A percentile compares a stretch with the other conserved stretches of the same genome.
These are phyloP conservation scores for Malacoraja senta DNA, from an alignment of 2,797 vertebrate genomes.

Conservation along the genomic window DNA sequence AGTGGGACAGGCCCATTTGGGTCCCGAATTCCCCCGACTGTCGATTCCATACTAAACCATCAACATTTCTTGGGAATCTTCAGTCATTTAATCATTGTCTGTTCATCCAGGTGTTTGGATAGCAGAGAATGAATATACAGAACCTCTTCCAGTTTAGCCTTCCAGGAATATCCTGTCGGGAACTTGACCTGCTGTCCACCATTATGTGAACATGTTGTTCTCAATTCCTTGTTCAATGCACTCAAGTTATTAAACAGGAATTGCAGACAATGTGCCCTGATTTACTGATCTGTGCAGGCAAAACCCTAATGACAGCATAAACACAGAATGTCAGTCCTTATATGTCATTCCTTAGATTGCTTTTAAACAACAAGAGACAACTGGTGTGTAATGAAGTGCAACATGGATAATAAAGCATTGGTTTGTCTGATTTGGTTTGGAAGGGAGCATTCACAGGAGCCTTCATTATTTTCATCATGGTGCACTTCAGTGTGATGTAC, in stretches of 20 bases:
- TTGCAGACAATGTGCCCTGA: no score
- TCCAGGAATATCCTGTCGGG: neutral
- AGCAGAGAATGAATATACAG: no score
- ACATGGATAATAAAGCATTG: neutral
- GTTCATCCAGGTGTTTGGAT: neutral
- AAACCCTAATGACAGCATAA: neutral
- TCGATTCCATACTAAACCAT: no score
- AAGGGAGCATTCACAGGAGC: neutral
- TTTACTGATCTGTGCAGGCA: neutral
- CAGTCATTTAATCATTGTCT: neutral
- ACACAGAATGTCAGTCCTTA: neutral
- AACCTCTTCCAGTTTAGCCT: neutral
- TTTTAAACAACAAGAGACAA: neutral
- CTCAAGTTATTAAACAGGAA: neutral
- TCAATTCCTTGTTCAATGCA: neutral
- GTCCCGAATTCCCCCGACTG: no score
- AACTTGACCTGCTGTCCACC: neutral
- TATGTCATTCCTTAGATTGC: neutral
- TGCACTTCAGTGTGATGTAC: neutral
- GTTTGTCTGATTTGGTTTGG: neutral
- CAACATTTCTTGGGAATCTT: no score
- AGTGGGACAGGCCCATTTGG: no score
- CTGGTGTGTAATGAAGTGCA: neutral
- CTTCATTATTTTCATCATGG: neutral
- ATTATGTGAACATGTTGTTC: neutral